phyloP scores from a whole-genome alignment of 1,140 invertebrate genomes.

The Lepidotrigona ventralis region DNA sequence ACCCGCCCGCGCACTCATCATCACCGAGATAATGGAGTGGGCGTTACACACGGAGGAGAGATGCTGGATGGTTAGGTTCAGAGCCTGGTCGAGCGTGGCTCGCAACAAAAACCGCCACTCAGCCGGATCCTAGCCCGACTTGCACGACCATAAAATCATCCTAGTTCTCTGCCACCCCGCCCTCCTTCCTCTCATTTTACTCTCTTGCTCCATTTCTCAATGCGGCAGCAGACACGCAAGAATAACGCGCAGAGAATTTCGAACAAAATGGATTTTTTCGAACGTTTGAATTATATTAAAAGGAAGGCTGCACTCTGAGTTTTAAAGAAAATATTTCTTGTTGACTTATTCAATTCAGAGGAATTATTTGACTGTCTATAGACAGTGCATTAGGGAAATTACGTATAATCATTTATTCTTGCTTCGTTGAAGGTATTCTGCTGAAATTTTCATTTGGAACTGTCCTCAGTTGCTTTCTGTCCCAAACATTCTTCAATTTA shows the following conservation, averaged over 20 bases:
- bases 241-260: too few relatives aligned
- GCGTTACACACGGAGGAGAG: conserved; percentile 73
- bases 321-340: too few relatives aligned
- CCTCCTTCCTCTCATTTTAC: background rate
- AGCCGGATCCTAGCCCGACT: conserved; percentile 67
- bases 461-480: too few relatives aligned
- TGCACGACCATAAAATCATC: conserved; percentile 76
- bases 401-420: too few relatives aligned
- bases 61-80: conserved; percentile 71
- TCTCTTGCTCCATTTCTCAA: background rate
- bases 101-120: conserved; percentile 75
- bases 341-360: too few relatives aligned
- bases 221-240: background rate
- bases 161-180: conserved; percentile 69
- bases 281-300: background rate
- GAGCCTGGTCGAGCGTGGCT: conserved; percentile 66
- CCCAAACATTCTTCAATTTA: too few relatives aligned
- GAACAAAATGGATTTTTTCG: too few relatives aligned
- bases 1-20: conserved; percentile 79
- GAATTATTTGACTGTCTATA: too few relatives aligned
- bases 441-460: too few relatives aligned
- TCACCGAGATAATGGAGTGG: conserved; percentile 79
- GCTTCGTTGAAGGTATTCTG: too few relatives aligned
- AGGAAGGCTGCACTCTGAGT: background rate
- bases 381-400: too few relatives aligned